phyloP scores from a whole-genome alignment of 2,113 vertebrate genomes.

The Phylloscopus trochilus region DNA sequence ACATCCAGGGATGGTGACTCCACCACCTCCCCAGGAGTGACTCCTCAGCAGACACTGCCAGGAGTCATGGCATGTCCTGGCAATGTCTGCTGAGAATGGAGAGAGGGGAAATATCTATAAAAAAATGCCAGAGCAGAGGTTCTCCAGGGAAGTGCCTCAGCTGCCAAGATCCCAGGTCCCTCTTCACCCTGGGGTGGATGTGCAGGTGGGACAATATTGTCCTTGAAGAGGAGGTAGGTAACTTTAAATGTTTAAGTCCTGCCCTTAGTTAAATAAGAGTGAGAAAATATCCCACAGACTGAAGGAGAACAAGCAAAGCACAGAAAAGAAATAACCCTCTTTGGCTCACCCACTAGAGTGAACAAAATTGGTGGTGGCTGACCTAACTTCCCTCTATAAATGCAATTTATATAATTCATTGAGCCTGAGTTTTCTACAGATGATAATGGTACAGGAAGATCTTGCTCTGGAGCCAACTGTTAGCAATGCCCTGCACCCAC shows the following conservation, averaged over 20 bases:
- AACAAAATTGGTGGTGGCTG: not conserved
- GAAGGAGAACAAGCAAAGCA: not conserved
- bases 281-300: not conserved
- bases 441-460: not conserved
- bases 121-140: not conserved
- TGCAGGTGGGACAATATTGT: fast-evolving
- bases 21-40: too few relatives aligned
- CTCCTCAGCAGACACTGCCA: too few relatives aligned
- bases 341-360: not conserved
- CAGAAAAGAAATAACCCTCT: not conserved
- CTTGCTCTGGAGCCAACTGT: not conserved
- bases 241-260: not conserved
- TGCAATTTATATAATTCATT: not conserved
- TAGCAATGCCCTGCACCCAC: not conserved
- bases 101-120: fast-evolving
- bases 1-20: too few relatives aligned
- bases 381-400: not conserved
- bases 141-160: fast-evolving
- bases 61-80: fast-evolving
- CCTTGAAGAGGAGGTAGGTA: not conserved
- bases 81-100: not conserved
- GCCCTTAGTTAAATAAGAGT: not conserved
- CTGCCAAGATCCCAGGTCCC: not conserved
- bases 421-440: not conserved
- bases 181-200: not conserved